A percentile compares a stretch with the other conserved stretches of the same genome.
Evolutionary conservation across 2,888 invertebrate species (phyloP).

Genomic region (Pyrrhosoma nymphula): DNA sequence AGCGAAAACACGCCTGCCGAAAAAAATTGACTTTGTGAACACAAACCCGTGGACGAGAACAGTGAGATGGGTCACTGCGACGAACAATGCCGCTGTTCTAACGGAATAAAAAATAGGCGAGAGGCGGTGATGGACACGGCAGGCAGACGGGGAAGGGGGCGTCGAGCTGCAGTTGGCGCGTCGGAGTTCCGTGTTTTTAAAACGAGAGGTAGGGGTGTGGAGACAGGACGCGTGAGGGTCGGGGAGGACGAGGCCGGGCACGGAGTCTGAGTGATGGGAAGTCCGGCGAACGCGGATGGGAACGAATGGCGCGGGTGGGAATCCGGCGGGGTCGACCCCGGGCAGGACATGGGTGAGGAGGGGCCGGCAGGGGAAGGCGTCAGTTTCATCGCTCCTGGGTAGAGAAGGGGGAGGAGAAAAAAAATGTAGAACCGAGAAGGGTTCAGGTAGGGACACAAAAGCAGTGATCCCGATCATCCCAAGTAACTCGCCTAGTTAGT

Average conservation of each 20-base stretch:
- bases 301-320: not conserved
- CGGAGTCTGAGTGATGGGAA: not conserved
- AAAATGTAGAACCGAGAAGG: not conserved
- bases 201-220: not conserved
- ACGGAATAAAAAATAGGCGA: not conserved
- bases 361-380: not conserved
- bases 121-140: not conserved
- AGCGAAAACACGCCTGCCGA: not conserved
- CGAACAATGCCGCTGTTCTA: not conserved
- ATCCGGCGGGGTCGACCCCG: not conserved
- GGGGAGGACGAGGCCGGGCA: not conserved
- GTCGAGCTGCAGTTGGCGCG: not conserved
- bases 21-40: not conserved
- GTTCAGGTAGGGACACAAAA: not conserved
- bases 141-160: not conserved
- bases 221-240: not conserved
- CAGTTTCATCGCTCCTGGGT: not conserved
- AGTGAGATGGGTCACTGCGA: not conserved
- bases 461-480: not conserved
- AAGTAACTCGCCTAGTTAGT: too few relatives aligned
- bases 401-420: not conserved
- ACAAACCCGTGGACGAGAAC: not conserved
- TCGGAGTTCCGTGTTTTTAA: not conserved
- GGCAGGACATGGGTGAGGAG: not conserved
- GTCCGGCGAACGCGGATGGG: constrained; percentile 4